phyloP scores from a whole-genome alignment of 30 jellyfish, hydroid and myxozoan species.

The Aurelia coerulea region DNA sequence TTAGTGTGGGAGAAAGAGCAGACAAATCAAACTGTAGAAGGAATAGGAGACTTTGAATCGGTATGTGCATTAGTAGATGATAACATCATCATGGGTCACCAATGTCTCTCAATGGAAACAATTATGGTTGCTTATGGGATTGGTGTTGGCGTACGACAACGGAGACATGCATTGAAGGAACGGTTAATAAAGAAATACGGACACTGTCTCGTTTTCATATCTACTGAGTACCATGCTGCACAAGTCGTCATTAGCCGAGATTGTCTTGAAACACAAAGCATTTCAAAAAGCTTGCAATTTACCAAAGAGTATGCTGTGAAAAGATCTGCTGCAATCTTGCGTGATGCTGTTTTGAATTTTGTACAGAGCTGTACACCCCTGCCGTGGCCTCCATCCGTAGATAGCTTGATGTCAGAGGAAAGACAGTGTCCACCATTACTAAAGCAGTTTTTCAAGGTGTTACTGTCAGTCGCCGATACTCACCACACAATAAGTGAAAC shows the following conservation, averaged over 20 bases:
- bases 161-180: too few relatives aligned
- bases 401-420: constrained; percentile 9
- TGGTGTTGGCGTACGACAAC: too few relatives aligned
- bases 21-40: background rate
- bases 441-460: background rate
- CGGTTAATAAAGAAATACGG: too few relatives aligned
- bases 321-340: constrained; percentile 22
- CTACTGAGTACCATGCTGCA: too few relatives aligned
- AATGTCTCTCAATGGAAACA: too few relatives aligned
- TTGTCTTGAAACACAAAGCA: too few relatives aligned
- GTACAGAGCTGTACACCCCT: constrained; percentile 3
- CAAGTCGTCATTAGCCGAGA: too few relatives aligned
- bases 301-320: background rate
- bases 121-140: too few relatives aligned
- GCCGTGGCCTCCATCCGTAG: constrained; percentile 67
- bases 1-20: constrained; percentile 23
- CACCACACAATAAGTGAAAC: constrained; percentile 9
- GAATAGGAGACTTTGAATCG: constrained; percentile 33
- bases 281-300: background rate
- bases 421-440: constrained; percentile 34
- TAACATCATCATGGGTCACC: constrained; percentile 14
- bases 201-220: too few relatives aligned
- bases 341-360: background rate
- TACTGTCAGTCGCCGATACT: background rate
- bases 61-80: constrained; percentile 26